Base-by-base conservation (phyloP, 2,888 invertebrate species). In the Rambutsinella grinnellia region DNA sequence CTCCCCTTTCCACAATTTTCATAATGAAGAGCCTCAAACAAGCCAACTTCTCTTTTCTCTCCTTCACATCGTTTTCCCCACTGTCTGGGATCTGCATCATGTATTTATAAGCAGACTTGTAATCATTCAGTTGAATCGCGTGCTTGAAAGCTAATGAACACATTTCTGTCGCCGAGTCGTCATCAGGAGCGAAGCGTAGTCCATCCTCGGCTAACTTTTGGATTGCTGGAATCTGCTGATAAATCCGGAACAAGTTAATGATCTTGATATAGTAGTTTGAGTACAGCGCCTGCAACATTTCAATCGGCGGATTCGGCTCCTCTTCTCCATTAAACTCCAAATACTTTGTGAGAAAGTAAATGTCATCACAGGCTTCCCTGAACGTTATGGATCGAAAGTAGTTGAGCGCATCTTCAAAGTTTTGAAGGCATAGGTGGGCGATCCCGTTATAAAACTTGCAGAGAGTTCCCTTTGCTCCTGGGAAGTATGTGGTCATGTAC, bases 101-200 rank as follows among this genome's bases (percentile, higher is more conserved):
- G 61, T 79, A 82, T 28, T 76, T 72, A 58, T 80, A 82, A 0
- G 84, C 84, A 24, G 74, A 54, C 2, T 36, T 62, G 63, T 82
- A 82, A 46, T 84, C 82, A 6, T 77, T 58, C 51, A 82, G 49
- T 54, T 75, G 57, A 2, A 82, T 62, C 13, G 84, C 82, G 44
- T 74, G 76, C 67, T 82, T 84, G 61, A 84, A 84, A 2, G 82
- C 82, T 2, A 84, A 57, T 2, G 82, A 76, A 58, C 81, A 81
- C 82, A 84, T 82, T 76, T 79, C 63, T 8, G 78, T 79, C 28
- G 65, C 67, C 8, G 74, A 26, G 21, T 77, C 79, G 23, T 79
- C 76, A 47, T 78, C 66, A 2, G 63, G 53, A 36, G 78, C 79
- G 8, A 54, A 56, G 23, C 36, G 44, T 6, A 82, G 46, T 13